Evolutionary conservation across 2,888 invertebrate species (phyloP).

Genomic region (Drosophila pseudotakahashii): DNA sequence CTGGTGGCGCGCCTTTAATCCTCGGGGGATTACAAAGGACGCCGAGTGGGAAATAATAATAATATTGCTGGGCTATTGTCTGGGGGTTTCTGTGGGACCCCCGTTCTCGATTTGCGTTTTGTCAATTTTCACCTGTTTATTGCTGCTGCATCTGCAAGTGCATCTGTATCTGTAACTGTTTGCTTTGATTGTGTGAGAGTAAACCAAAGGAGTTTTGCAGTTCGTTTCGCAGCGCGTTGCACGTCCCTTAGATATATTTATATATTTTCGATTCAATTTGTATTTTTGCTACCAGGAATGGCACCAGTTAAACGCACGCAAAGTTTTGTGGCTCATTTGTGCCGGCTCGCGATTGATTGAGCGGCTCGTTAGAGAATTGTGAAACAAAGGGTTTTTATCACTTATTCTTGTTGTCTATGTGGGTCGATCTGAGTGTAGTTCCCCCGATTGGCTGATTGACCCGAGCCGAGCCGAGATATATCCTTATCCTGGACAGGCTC

Average conservation of each 20-base stretch:
- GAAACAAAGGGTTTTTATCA: constrained; percentile 81
- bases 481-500: constrained; percentile 7
- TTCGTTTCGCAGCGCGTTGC: constrained; percentile 41
- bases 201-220: constrained; percentile 75
- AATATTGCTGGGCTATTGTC: constrained; percentile 81
- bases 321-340: constrained; percentile 60
- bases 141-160: constrained; percentile 53
- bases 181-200: constrained; percentile 59
- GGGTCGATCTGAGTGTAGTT: constrained; percentile 44
- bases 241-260: constrained; percentile 14
- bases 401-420: constrained; percentile 74
- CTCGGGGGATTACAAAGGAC: constrained; percentile 72
- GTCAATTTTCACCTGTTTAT: constrained; percentile 71
- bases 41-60: constrained; percentile 67
- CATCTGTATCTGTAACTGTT: constrained; percentile 54
- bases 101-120: constrained; percentile 60
- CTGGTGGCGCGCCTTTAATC: constrained; percentile 70
- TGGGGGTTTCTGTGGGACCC: constrained; percentile 49
- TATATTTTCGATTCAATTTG: constrained; percentile 4
- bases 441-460: constrained; percentile 22
- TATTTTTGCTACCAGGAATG: constrained; percentile 53
- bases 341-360: constrained; percentile 47
- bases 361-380: constrained; percentile 74
- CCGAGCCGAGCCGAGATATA: neutral
- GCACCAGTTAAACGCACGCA: constrained; percentile 75